phyloP scores from a whole-genome alignment of 2,888 invertebrate species.

The Melitaea athalia region DNA sequence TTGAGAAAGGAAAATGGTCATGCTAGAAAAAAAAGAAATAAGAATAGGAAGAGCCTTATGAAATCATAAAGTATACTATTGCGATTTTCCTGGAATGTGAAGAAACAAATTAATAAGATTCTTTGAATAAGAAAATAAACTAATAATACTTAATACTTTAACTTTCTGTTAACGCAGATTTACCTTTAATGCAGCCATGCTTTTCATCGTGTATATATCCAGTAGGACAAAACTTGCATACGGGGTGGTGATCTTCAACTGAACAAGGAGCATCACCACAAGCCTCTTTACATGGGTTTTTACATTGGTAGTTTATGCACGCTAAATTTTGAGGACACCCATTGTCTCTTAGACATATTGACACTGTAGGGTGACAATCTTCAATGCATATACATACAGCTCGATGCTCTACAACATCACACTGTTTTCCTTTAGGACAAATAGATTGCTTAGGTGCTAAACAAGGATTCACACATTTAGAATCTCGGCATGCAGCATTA shows the following conservation, averaged over 20 bases:
- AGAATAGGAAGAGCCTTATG: slow-evolving; percentile 73
- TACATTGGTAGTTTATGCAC: slow-evolving; percentile 93
- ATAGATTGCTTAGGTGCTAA: slow-evolving; percentile 84
- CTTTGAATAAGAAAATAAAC: slow-evolving; percentile 70
- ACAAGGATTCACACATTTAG: slow-evolving; percentile 94
- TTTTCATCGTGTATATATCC: slow-evolving; percentile 95
- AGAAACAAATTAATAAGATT: slow-evolving; percentile 80
- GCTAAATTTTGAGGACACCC: slow-evolving; percentile 93
- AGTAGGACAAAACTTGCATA: slow-evolving; percentile 97
- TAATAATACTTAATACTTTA: slow-evolving; percentile 57
- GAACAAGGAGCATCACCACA: slow-evolving; percentile 95
- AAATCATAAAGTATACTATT: slow-evolving; percentile 78
- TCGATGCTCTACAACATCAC: slow-evolving; percentile 93
- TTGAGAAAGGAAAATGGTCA: slow-evolving; percentile 73
- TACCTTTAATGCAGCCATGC: slow-evolving; percentile 98
- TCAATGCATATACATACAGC: slow-evolving; percentile 93
- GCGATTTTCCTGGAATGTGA: slow-evolving; percentile 80
- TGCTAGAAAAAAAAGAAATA: slow-evolving; percentile 70
- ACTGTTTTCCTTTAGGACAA: slow-evolving; percentile 92
- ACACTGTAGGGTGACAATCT: slow-evolving; percentile 92
- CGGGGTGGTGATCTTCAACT: slow-evolving; percentile 96
- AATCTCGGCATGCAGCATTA: slow-evolving; percentile 91
- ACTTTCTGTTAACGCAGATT: slow-evolving; percentile 69
- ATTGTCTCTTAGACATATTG: slow-evolving; percentile 94
- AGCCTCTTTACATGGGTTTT: slow-evolving; percentile 93